Base-by-base conservation (phyloP, 2,113 vertebrate genomes). In the Megaptera novaeangliae region DNA sequence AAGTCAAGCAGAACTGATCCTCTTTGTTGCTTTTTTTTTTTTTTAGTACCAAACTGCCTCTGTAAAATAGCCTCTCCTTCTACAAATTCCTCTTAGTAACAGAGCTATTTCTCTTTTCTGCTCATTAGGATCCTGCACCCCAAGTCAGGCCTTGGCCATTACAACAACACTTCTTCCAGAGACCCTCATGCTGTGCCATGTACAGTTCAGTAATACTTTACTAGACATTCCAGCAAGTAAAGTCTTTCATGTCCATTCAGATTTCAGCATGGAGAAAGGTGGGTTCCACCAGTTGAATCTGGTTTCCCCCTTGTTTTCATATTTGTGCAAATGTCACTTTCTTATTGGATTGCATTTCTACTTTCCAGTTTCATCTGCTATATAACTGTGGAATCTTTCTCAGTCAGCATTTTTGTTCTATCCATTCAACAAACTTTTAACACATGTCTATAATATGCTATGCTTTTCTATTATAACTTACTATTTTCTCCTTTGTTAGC, bases 211-310 rank as follows among this genome's bases (percentile, higher is more conserved):
- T 86, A 93, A 98, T 86, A 97, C 97, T 4, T 8, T 90, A 59
- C 59, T 96, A 13, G 97, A 97, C 63, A 93, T 98, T 34, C 96
- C 97, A 63, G 98, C 98, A 4, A 95, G 91, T 52, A 93, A 97
- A 36, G 78, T 98, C 49, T 98, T 98, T 36, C 95, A 92, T 0
- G 71, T 98, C 57, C 95, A 11, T 8, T 55, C 98, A 1, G 91
- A 82, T 4, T 98, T 98, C 95, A 98, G 94, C 66, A 8, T 93
- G 23, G 97, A 98, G 29, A 97, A 96, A 98, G 98, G 98, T 98
- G 75, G 46, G 97, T 21, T 6, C 8, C 31, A 52, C 29, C 21
- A 34, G 6, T 1, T 44, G n/a, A 20, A 18, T 10, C 31, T 11
- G 46, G 31, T 36, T 92, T 55, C 41, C 74, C 15, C 44, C 21